Base-by-base conservation (phyloP, 2,888 invertebrate genomes). In the Melanostoma mellinum region DNA sequence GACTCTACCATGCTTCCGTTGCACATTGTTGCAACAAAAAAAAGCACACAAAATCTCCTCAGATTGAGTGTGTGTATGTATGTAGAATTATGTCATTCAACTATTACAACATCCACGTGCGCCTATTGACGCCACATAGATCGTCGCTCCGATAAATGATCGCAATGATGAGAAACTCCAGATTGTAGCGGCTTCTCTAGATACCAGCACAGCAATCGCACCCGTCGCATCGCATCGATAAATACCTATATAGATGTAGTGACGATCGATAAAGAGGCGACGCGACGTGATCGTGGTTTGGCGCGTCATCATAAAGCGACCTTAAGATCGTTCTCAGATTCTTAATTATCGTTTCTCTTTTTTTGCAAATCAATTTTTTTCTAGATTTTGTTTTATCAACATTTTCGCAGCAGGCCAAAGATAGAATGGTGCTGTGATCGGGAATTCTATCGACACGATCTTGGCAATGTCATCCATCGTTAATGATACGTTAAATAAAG, bases 51-150 rank as follows among this genome's bases (percentile, higher is more conserved):
- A n/a, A 40, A 46, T 50, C 38, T 1, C 33, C 63, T 3, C 20
- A 61, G 20, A 6, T 5, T 4, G 3, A 20, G 50, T 55, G 46
- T 67, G 46, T 60, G 32, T 48, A 5, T 56, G 40, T 32, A 61
- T 38, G 48, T 20, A 61, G 46, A 72, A 52, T 84, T 78, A 84
- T 78, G 78, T 84, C 82, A 84, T 61, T 74, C 69, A 71, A 74
- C 69, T 84, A 42, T 84, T 84, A 74, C 74, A 69, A 65, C 82
- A 78, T 78, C 78, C 82, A 84, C 82, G 82, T 84, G 81, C 81
- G 60, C 42, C 2, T 68, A 42, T 53, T 65, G 63, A 74, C 79
- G 56, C 65, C 52, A 53, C 44, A 40, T 38, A 53, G 60, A 48
- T 69, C 9, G 56, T 65, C 30, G 33, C 38, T 53, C 10, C 38